Evolutionary conservation across 2,113 vertebrate species (phyloP).

Genomic region (Prionailurus bengalensis): DNA sequence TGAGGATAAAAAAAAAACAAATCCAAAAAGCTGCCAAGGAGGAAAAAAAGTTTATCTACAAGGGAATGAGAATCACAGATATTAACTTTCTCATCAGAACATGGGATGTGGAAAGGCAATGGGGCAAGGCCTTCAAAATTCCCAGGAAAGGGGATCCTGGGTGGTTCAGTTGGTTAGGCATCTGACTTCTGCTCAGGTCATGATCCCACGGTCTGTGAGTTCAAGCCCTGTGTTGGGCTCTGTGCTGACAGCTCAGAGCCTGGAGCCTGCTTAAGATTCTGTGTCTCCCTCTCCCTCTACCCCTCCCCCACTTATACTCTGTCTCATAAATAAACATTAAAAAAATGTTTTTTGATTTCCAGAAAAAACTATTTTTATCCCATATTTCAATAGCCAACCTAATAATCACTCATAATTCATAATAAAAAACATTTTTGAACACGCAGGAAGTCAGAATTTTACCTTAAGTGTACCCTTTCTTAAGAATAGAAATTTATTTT

Average conservation of each 20-base stretch:
- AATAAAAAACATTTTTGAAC: conserved; percentile 14
- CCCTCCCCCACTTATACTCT: too few relatives aligned
- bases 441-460: not conserved
- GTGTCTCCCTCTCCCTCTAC: too few relatives aligned
- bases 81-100: not conserved
- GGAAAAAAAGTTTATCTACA: not conserved
- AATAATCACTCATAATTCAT: not conserved
- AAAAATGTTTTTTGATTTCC: too few relatives aligned
- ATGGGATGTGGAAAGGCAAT: not conserved
- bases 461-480: not conserved
- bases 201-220: too few relatives aligned
- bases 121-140: not conserved
- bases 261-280: too few relatives aligned
- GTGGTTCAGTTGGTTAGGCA: too few relatives aligned
- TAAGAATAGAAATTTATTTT: not conserved
- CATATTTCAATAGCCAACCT: not conserved
- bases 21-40: not conserved
- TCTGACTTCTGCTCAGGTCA: too few relatives aligned
- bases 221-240: too few relatives aligned
- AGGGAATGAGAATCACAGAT: not conserved
- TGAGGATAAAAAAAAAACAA: not conserved
- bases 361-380: not conserved
- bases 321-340: too few relatives aligned
- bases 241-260: too few relatives aligned
- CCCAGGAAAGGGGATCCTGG: too few relatives aligned